Base-by-base conservation (phyloP, 2,888 invertebrate species). In the Anagyrus pseudococci region DNA sequence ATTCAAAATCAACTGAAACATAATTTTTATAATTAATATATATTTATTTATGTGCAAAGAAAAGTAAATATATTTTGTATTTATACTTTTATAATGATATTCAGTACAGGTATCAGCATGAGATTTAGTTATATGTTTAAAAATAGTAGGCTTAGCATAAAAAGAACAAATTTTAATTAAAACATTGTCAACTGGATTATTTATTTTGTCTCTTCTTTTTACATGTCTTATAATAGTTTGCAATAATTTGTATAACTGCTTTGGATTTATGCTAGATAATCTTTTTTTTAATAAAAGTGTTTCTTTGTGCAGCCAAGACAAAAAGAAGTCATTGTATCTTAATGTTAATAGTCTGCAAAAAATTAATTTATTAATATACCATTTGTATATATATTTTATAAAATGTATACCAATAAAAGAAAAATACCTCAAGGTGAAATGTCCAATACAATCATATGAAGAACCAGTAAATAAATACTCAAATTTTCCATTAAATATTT, bases 381-480 rank as follows among this genome's bases (percentile, higher is more conserved):
- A 7, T 7, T 29, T 4, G 29, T 8, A 13, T 8, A 41, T 19
- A 59, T 23, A 17, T 44, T 25, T 46, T 37, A 56, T 40, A 49
- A 48, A 6, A 52, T 25, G 46, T 57, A 22, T 8, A 7, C 44
- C 23, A n/a, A 13, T 15, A 15, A 19, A 19, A 55, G 26, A 23
- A n/a, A 63, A 22, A 81, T 84, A 79, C 75, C 86, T 84, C 17
- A 87, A 73, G 70, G 82, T 81, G 71, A 85, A 87, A 75, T 88
- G 87, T 40, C 87, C 86, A 47, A 85, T 82, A 66, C 84, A 84
- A 70, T 88, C 88, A 67, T 85, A 83, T 10, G 83, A 69, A 63
- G 86, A 85, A 67, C 85, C 86, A 76, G 87, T 87, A 15, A 86
- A 75, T 46, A 87, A 79, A 78, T 84, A 87, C 77, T 87, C 85